phyloP scores from a whole-genome alignment of 2,113 vertebrate genomes.

The Brachypteracias leptosomus region DNA sequence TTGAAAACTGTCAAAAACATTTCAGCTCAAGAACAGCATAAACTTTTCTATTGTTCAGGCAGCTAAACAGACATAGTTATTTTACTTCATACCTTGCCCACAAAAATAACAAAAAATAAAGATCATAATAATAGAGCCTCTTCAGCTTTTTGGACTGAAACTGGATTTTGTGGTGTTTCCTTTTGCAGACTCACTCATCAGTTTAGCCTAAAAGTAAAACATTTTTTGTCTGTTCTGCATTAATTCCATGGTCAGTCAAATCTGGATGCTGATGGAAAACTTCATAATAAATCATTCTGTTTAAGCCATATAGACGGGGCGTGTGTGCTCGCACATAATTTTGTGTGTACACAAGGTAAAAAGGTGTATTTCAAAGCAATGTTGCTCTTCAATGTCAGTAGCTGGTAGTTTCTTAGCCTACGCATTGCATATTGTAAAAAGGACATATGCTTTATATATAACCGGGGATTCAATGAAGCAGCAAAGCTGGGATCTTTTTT shows the following conservation, averaged over 20 bases:
- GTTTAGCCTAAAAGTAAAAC: slow-evolving; percentile 26
- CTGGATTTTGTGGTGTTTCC: slow-evolving; percentile 37
- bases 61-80: slow-evolving; percentile 65
- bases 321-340: background rate
- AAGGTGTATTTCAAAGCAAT: background rate
- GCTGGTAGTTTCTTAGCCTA: background rate
- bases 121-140: slow-evolving; percentile 11
- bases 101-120: slow-evolving; percentile 50
- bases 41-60: slow-evolving; percentile 71
- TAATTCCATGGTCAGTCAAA: background rate
- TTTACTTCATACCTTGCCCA: slow-evolving; percentile 64
- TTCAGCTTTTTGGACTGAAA: slow-evolving; percentile 32
- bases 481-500: slow-evolving; percentile 25
- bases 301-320: background rate
- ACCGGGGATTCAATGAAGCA: background rate
- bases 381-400: background rate
- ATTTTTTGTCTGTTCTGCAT: background rate
- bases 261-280: background rate
- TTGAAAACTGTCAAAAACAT: slow-evolving; percentile 71
- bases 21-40: slow-evolving; percentile 64
- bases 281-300: background rate
- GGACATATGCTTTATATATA: slow-evolving; percentile 52
- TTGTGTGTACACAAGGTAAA: background rate
- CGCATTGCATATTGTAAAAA: background rate
- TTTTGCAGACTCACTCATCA: slow-evolving; percentile 36